A percentile compares a stretch with the other conserved stretches of the same genome.
These are phyloP conservation scores for Erebia epiphron DNA, from an alignment of 2,888 invertebrate genomes.

Conservation along the genomic window DNA sequence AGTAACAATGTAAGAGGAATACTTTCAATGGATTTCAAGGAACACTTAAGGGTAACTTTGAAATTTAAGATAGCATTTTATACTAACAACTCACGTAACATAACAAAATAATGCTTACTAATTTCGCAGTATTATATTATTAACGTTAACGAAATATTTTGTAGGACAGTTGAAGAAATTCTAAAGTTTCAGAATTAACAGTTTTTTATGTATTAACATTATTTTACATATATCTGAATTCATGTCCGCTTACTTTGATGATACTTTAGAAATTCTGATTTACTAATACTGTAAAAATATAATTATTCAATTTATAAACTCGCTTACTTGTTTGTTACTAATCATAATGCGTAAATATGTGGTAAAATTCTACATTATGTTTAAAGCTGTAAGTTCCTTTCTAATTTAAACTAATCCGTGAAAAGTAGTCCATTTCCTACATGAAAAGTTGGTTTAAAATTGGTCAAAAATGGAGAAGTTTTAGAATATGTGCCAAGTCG, in stretches of 20 bases:
- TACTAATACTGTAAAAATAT: background rate
- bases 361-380: background rate
- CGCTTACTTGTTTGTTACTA: background rate
- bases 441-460: too few relatives aligned
- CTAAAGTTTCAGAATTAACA: background rate
- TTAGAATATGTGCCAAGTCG: too few relatives aligned
- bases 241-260: background rate
- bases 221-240: background rate
- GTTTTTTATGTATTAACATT: too few relatives aligned
- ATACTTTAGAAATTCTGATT: background rate
- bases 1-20: conserved; percentile 43
- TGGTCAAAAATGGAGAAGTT: too few relatives aligned
- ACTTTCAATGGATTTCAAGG: conserved; percentile 42
- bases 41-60: conserved; percentile 45
- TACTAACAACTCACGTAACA: conserved; percentile 34
- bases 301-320: background rate
- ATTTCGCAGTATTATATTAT: conserved; percentile 25
- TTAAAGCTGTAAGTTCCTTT: background rate
- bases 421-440: too few relatives aligned
- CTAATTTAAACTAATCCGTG: too few relatives aligned
- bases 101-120: conserved; percentile 38
- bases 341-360: background rate
- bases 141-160: background rate
- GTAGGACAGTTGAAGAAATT: background rate
- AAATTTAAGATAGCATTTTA: conserved; percentile 39